Base-by-base conservation (phyloP, 2,888 invertebrate genomes). In the Tenodera sinensis region DNA sequence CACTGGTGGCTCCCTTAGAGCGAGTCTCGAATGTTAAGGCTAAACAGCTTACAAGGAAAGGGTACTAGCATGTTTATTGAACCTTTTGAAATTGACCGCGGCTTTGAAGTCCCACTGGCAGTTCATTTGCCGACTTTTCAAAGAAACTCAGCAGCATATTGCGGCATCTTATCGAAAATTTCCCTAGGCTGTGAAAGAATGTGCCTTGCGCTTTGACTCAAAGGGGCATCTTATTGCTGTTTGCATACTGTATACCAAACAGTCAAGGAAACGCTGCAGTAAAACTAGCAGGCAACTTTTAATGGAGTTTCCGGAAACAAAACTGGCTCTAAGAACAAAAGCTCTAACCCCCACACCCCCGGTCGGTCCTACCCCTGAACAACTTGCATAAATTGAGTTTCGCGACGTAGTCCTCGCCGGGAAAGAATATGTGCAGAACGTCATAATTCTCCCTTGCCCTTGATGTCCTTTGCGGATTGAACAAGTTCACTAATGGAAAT, bases 301-400 rank as follows among this genome's bases (percentile, higher is more conserved):
- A 85, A 85, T 85, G 85, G 85, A 85, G 85, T 85, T 85, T n/a
- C 85, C 34, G 34, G 47, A 47, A 85, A 85, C 47, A 27, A 47
- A 85, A 85, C 12, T 47, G 47, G 27, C 30, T 47, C 27, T 12
- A 47, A 47, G 47, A 85, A 83, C 28, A 85, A 47, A 28, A 85
- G 27, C 85, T 27, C 85, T 85, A 71, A 54, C 14, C 54, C 47
- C n/a, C 47, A 8, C 15, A 12, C 47, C 20, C 3, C 12, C 15
- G 0, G 34, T 34, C 34, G 12, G 25, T 85, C 42, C 1, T 85
- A n/a, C 25, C 25, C 0, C 85, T 71, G 54, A 85, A n/a, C 85
- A 85, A 85, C 47, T 47, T 85, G 85, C 85, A 47, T 85, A 85
- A 85, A 85, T 85, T 47, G 85, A 85, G 47, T 85, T 85, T 27